Conservation (phyloP, 2,797 vertebrate genomes). For the Schizopygopsis pylzovi region DNA sequence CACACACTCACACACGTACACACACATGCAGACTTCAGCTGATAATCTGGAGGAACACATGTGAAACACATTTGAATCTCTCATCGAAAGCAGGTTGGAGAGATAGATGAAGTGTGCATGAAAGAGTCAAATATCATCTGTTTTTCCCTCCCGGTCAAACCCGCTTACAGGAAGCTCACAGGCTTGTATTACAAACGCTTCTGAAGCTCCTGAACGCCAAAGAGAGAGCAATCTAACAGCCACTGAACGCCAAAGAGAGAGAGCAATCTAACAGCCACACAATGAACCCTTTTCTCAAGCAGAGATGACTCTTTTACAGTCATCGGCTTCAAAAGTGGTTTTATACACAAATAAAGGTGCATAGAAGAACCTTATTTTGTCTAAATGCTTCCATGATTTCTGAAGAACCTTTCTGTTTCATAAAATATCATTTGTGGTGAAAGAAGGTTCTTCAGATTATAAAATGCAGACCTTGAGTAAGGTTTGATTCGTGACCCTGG, state of each 20-base stretch:
- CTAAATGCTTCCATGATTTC: not conserved
- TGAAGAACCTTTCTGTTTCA: not conserved
- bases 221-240: not conserved
- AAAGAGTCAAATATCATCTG: slow-evolving; percentile 73
- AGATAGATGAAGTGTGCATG: slow-evolving; percentile 58
- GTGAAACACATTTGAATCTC: slow-evolving; percentile 73
- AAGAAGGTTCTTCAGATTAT: no score
- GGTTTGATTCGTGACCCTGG: no score
- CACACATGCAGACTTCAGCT: slow-evolving; percentile 61
- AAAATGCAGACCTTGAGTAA: no score
- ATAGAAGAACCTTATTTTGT: not conserved
- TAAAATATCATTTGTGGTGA: not conserved
- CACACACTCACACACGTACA: no score
- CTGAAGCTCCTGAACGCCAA: slow-evolving; percentile 50
- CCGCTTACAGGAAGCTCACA: slow-evolving; percentile 61
- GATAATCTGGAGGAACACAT: slow-evolving; percentile 66
- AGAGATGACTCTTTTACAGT: not conserved
- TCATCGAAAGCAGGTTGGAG: slow-evolving; percentile 66
- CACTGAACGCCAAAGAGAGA: not conserved
- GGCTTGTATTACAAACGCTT: slow-evolving; percentile 62
- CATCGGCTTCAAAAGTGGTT: not conserved
- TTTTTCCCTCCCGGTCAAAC: slow-evolving; percentile 70
- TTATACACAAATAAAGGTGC: not conserved
- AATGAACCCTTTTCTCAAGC: not conserved
- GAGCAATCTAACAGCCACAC: not conserved